These are phyloP conservation scores for Onychomys torridus DNA, from an alignment of 2,797 vertebrate species.

Conservation along the genomic window DNA sequence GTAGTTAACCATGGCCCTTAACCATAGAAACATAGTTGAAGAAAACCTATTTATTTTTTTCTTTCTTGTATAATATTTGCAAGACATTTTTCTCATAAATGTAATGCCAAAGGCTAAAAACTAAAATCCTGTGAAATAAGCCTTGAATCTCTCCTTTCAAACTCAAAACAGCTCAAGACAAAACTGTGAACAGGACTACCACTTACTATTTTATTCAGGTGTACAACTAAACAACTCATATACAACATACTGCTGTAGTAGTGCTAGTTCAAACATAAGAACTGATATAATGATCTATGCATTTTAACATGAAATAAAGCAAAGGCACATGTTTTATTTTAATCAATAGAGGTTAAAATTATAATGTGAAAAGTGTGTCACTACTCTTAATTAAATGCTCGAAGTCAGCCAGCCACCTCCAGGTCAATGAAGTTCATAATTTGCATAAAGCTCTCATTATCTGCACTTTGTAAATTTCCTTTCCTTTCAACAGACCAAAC, in stretches of 20 bases:
- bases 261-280: slow-evolving; percentile 35
- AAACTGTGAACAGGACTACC: slow-evolving; percentile 10
- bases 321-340: slow-evolving; percentile 62
- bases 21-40: background rate
- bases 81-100: slow-evolving; percentile 65
- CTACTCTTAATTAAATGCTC: slow-evolving; percentile 63
- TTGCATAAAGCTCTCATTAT: slow-evolving; percentile 69
- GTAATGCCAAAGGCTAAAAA: slow-evolving; percentile 45
- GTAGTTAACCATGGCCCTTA: no score
- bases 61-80: slow-evolving; percentile 67
- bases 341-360: slow-evolving; percentile 57
- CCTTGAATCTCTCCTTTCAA: slow-evolving; percentile 40
- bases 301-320: slow-evolving; percentile 62
- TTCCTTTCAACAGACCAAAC: slow-evolving; percentile 41
- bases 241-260: slow-evolving; percentile 21
- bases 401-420: slow-evolving; percentile 42
- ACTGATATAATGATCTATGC: background rate
- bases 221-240: slow-evolving; percentile 27
- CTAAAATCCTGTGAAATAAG: background rate
- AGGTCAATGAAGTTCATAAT: slow-evolving; percentile 69
- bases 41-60: slow-evolving; percentile 25
- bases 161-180: slow-evolving; percentile 49
- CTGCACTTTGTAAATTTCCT: slow-evolving; percentile 61
- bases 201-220: slow-evolving; percentile 48
- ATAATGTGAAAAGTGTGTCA: slow-evolving; percentile 41